Evolutionary conservation across 2,888 invertebrate genomes (phyloP).

Genomic region (Antitype chi): DNA sequence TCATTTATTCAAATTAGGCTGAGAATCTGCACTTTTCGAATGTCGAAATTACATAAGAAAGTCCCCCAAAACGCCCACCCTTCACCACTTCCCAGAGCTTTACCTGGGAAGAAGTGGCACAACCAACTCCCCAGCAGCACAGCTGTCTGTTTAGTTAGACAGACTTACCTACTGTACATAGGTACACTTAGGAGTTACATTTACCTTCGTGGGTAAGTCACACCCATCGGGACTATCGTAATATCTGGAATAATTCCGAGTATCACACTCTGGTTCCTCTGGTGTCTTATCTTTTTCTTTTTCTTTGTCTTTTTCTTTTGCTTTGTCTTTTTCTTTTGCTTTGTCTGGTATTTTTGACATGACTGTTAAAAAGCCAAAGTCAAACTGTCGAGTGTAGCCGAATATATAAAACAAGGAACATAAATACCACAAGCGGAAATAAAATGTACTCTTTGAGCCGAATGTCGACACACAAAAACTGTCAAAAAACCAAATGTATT

Average conservation of each 20-base stretch:
- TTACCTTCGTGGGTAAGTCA: slow-evolving; percentile 80
- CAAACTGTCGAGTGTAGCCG: background rate
- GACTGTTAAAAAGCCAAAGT: background rate
- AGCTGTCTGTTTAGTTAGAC: too few relatives aligned
- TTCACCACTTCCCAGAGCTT: too few relatives aligned
- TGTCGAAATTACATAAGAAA: too few relatives aligned
- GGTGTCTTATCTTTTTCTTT: background rate
- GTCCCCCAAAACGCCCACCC: too few relatives aligned
- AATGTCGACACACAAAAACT: background rate
- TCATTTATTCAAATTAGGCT: too few relatives aligned
- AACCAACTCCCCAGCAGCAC: too few relatives aligned
- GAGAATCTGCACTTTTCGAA: too few relatives aligned
- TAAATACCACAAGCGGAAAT: too few relatives aligned
- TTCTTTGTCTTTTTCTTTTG: background rate
- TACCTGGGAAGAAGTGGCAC: too few relatives aligned
- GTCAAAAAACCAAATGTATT: too few relatives aligned
- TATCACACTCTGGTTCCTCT: background rate
- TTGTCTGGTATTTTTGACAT: background rate
- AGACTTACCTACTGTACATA: background rate
- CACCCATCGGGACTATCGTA: slow-evolving; percentile 86
- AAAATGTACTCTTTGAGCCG: too few relatives aligned
- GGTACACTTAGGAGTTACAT: background rate
- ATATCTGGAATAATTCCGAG: slow-evolving; percentile 79
- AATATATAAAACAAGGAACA: too few relatives aligned
- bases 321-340: background rate